These are phyloP conservation scores for Lathronympha strigana DNA, from an alignment of 2,888 invertebrate genomes.

Conservation along the genomic window DNA sequence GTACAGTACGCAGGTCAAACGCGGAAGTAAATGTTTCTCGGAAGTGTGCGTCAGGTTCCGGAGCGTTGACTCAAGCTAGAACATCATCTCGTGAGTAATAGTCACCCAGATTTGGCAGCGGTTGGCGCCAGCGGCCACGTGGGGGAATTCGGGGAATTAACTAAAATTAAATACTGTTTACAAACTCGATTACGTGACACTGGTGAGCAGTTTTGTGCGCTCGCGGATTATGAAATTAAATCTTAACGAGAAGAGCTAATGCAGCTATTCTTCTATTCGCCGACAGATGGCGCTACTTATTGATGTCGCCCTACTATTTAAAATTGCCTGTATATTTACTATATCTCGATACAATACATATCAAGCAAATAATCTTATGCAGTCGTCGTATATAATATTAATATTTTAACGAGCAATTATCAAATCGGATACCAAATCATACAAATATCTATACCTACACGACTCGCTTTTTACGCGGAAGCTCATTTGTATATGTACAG, in stretches of 20 bases:
- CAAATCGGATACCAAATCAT: too few species aligned
- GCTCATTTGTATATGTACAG: too few species aligned
- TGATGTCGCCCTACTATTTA: not conserved
- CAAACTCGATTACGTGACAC: constrained; percentile 17
- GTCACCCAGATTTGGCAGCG: constrained; percentile 21
- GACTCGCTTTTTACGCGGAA: too few species aligned
- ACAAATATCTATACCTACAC: too few species aligned
- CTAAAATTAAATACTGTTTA: constrained; percentile 18
- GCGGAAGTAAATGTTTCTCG: constrained; percentile 25
- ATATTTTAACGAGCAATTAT: too few species aligned
- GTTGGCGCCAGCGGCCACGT: constrained; percentile 15
- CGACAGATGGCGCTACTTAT: not conserved
- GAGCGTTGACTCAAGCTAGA: constrained; percentile 21
- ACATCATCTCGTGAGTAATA: constrained; percentile 27
- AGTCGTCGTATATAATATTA: too few species aligned
- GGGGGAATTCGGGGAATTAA: constrained; percentile 11
- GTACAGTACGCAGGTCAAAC: not conserved
- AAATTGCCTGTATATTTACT: too few species aligned
- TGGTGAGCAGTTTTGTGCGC: not conserved
- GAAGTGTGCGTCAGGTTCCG: constrained; percentile 28
- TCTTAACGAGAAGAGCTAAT: too few species aligned
- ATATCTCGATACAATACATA: too few species aligned
- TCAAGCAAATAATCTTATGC: too few species aligned
- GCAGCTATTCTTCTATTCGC: not conserved
- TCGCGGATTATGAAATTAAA: too few species aligned